These are phyloP conservation scores for Anagyrus pseudococci DNA, from an alignment of 2,888 invertebrate species.

Conservation along the genomic window DNA sequence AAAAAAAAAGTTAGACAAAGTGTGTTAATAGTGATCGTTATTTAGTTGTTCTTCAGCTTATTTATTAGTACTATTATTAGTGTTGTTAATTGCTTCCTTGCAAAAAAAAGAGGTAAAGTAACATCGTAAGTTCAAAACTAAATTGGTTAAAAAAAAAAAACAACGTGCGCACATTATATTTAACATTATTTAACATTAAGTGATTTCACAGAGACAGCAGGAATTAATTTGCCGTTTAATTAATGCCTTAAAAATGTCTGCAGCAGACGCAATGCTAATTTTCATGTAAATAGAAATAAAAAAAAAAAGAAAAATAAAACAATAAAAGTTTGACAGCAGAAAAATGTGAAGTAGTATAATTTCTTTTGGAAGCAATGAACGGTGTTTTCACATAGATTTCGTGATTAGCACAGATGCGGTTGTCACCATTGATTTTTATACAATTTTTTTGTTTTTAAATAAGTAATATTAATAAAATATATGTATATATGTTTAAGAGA, in stretches of 20 bases:
- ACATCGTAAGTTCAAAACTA: no score
- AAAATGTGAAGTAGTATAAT: slow-evolving; percentile 53
- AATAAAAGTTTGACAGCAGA: slow-evolving; percentile 27
- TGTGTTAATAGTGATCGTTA: no score
- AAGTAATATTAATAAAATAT: slow-evolving; percentile 38
- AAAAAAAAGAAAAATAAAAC: slow-evolving; percentile 2
- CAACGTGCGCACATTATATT: no score
- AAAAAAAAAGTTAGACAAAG: no score
- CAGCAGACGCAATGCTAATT: slow-evolving; percentile 10
- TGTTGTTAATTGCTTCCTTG: no score
- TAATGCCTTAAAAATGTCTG: slow-evolving; percentile 14
- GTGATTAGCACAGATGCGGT: slow-evolving; percentile 60
- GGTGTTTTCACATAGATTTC: slow-evolving; percentile 60
- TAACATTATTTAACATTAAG: slow-evolving; percentile 34
- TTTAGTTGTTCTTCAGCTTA: no score
- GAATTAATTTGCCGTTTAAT: slow-evolving; percentile 24
- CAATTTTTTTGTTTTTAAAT: slow-evolving; percentile 44
- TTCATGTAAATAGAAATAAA: slow-evolving; percentile 1
- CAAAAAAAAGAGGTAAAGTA: no score
- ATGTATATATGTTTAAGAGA: slow-evolving; percentile 33
- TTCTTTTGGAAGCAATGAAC: slow-evolving; percentile 59
- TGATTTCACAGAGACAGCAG: slow-evolving; percentile 31
- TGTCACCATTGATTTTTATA: slow-evolving; percentile 42
- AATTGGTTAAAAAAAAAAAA: no score
- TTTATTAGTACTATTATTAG: no score